These are phyloP conservation scores for Anas capensis DNA, from an alignment of 2,797 vertebrate species.

Conservation along the genomic window DNA sequence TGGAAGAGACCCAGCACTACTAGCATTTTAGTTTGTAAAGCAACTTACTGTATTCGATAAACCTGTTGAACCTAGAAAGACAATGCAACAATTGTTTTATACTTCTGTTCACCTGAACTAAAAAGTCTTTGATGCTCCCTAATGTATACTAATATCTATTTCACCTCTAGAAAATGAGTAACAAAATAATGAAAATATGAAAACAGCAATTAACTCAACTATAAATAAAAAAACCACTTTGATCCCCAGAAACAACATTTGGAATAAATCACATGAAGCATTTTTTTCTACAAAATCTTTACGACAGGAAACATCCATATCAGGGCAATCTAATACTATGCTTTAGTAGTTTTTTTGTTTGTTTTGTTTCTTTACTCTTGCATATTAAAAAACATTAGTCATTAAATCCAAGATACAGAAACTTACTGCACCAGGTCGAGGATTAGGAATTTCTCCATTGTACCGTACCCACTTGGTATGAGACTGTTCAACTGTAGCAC, in stretches of 20 bases:
- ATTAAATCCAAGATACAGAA: not conserved
- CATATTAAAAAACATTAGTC: not conserved
- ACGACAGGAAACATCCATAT: not conserved
- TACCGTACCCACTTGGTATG: conserved; percentile 97
- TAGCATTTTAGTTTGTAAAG: not conserved
- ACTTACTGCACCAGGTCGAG: conserved; percentile 95
- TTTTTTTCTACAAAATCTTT: not conserved
- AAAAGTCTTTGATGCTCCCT: not conserved
- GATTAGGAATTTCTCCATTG: conserved; percentile 88
- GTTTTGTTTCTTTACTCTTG: not conserved
- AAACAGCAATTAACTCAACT: not conserved
- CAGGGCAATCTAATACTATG: not conserved
- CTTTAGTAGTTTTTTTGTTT: not conserved
- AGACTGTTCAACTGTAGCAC: conserved; percentile 93
- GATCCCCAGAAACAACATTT: not conserved
- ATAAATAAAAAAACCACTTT: not conserved
- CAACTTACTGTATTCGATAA: not conserved
- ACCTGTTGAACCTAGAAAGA: not conserved
- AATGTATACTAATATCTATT: not conserved
- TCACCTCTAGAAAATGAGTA: not conserved
- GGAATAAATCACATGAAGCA: not conserved
- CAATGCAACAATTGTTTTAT: not conserved
- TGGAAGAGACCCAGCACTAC: not conserved
- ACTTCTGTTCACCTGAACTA: not conserved
- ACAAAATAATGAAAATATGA: not conserved